A percentile compares a stretch with the other conserved stretches of the same genome.
Conservation (phyloP, 1,140 invertebrate genomes). For the Samia ricini region DNA sequence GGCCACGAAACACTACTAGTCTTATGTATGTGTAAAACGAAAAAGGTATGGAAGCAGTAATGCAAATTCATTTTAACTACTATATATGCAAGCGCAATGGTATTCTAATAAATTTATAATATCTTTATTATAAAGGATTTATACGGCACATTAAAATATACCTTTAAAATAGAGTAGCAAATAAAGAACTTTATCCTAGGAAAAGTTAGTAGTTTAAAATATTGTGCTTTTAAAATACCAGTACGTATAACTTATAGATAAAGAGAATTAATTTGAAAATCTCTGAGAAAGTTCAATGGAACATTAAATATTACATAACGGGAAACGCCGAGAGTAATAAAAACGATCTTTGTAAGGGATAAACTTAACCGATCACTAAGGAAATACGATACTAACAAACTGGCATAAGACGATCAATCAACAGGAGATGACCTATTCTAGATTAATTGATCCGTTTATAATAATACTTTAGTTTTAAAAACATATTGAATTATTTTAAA, state of each 20-base stretch:
- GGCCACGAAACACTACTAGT: too few relatives aligned
- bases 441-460: background rate
- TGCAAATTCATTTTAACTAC: too few relatives aligned
- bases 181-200: too few relatives aligned
- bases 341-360: slow-evolving; percentile 9
- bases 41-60: too few relatives aligned
- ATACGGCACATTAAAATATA: too few relatives aligned
- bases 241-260: background rate
- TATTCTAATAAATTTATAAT: too few relatives aligned
- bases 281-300: background rate
- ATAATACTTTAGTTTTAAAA: background rate
- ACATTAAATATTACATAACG: background rate
- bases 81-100: too few relatives aligned
- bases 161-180: too few relatives aligned
- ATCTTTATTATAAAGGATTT: too few relatives aligned
- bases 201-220: too few relatives aligned
- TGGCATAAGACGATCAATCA: slow-evolving; percentile 7
- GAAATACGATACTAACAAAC: slow-evolving; percentile 5
- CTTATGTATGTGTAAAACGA: too few relatives aligned
- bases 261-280: background rate
- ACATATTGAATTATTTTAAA: background rate
- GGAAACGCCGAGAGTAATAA: background rate
- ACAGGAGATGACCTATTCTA: background rate
- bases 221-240: too few relatives aligned
- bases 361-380: slow-evolving; percentile 7